Conservation (phyloP, 1,140 invertebrate species). For the Zophobas atratus region DNA sequence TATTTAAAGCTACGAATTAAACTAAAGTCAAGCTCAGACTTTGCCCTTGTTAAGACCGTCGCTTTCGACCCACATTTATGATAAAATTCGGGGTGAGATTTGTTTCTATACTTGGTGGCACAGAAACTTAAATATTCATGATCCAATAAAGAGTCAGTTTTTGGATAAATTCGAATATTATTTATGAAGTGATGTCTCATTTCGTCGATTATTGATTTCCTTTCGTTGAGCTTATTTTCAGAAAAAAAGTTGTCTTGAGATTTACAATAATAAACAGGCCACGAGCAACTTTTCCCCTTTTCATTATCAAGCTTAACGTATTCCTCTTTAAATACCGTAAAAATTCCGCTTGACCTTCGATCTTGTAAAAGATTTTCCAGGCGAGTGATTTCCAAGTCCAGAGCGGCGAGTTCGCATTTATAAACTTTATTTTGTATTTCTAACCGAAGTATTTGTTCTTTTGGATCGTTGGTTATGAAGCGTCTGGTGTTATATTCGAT, state of each 20-base stretch:
- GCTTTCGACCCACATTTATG: neutral
- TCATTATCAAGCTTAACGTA: neutral
- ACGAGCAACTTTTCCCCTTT: conserved; percentile 48
- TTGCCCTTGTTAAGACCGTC: conserved; percentile 1
- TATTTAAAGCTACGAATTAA: neutral
- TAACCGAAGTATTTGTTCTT: conserved; percentile 87
- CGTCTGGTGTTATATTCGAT: conserved; percentile 90
- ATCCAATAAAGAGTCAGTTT: neutral
- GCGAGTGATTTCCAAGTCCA: conserved; percentile 85
- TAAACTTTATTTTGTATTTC: conserved; percentile 94
- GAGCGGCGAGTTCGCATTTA: conserved; percentile 83
- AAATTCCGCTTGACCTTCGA: conserved; percentile 15
- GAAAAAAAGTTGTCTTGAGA: conserved; percentile 44
- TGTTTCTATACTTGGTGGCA: neutral
- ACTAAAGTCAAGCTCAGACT: conserved; percentile 1
- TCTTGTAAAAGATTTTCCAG: conserved; percentile 71
- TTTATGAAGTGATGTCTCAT: conserved; percentile 14
- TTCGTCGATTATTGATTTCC: neutral
- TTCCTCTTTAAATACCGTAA: conserved; percentile 2
- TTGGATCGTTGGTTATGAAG: conserved; percentile 80
- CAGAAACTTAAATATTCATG: neutral
- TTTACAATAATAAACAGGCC: conserved; percentile 64
- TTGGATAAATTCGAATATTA: neutral
- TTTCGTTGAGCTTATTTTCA: conserved; percentile 52
- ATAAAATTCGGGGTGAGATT: conserved; percentile 11